Base-by-base conservation (phyloP, 2,888 invertebrate species). In the Leucozona laternaria region DNA sequence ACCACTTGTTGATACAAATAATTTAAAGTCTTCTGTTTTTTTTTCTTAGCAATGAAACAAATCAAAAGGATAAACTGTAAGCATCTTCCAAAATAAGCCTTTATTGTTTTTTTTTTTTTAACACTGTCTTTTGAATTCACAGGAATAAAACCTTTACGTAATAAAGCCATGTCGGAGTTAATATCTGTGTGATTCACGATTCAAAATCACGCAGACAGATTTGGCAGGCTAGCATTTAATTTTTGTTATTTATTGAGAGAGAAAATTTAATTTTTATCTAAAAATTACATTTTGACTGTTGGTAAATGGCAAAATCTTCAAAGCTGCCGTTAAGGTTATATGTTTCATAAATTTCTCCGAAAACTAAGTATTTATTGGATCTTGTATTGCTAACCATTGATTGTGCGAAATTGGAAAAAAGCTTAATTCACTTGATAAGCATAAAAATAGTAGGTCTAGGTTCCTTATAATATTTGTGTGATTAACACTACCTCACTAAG, bases 1-100 rank as follows among this genome's bases (percentile, higher is more conserved):
- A 28, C 11, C 58, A 60, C 37, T 62, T 62, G 40, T 28, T 40
- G 62, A 62, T 62, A 43, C 17, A 48, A 20, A 48, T 48, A 11
- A 20, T 48, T 45, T 17, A 17, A 45, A 45, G 45, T 45, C n/a
- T 40, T 45, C n/a, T 17, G 2, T 0, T 2, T 45, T 45, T 17
- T n/a, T 45, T 45, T 1, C 17, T 45, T 17, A 10, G 17, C 2
- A 8, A 3, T 20, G 31, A 53, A 53, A 25, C 25, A 53, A 53
- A 53, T 53, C 53, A 53, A 45, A 45, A 45, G 8, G 8, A 17
- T 15, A 53, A 53, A 15, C 15, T n/a, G 50, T 22, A 15, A 50
- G 0, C 5, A 28, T 50, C 13, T 8, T 7, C 22, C 10, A 25
- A 53, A 22, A 22, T 50, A 17, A 31, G 55, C 17, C 31, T 57